phyloP scores from a whole-genome alignment of 92 coral and sea anemone species.

The Ricordea florida region DNA sequence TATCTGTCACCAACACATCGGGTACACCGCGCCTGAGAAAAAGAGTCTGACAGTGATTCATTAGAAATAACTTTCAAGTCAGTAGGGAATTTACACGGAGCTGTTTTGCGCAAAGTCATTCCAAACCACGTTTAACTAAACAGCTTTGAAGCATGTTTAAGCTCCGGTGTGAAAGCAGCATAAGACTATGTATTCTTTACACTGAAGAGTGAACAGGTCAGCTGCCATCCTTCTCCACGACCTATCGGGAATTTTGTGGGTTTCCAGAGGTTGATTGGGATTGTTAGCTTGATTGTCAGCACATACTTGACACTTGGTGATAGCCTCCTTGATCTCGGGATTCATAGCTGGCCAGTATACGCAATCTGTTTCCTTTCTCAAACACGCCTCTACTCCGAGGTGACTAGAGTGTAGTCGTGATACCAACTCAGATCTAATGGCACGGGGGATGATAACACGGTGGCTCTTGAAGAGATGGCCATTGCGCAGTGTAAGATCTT shows the following conservation, averaged over 20 bases:
- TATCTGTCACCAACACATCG: slow-evolving; percentile 56
- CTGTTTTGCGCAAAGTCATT: slow-evolving; percentile 59
- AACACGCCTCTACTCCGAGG: slow-evolving; percentile 43
- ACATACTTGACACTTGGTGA: slow-evolving; percentile 36
- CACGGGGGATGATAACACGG: slow-evolving; percentile 36
- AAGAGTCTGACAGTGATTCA: slow-evolving; percentile 40
- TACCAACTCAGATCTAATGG: slow-evolving; percentile 27
- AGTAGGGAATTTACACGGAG: slow-evolving; percentile 32
- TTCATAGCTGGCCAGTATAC: slow-evolving; percentile 65
- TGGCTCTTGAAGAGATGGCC: slow-evolving; percentile 59
- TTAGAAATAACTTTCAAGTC: slow-evolving; percentile 32
- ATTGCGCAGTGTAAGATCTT: slow-evolving; percentile 44
- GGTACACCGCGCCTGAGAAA: slow-evolving; percentile 66
- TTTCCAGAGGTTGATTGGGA: slow-evolving; percentile 49
- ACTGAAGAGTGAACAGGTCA: slow-evolving; percentile 47
- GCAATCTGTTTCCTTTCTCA: slow-evolving; percentile 50
- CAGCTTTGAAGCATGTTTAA: too few relatives aligned
- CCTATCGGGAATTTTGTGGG: slow-evolving; percentile 52
- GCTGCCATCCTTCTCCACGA: slow-evolving; percentile 61
- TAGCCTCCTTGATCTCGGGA: slow-evolving; percentile 31
- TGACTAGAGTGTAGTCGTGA: slow-evolving; percentile 54
- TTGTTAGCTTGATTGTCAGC: slow-evolving; percentile 45
- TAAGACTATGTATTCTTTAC: slow-evolving; percentile 49
- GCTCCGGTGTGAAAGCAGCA: slow-evolving; percentile 50
- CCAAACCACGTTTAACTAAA: too few relatives aligned